A percentile compares a stretch with the other conserved stretches of the same genome.
These are phyloP conservation scores for Jaculus jaculus DNA, from an alignment of 2,113 vertebrate genomes.

Conservation along the genomic window DNA sequence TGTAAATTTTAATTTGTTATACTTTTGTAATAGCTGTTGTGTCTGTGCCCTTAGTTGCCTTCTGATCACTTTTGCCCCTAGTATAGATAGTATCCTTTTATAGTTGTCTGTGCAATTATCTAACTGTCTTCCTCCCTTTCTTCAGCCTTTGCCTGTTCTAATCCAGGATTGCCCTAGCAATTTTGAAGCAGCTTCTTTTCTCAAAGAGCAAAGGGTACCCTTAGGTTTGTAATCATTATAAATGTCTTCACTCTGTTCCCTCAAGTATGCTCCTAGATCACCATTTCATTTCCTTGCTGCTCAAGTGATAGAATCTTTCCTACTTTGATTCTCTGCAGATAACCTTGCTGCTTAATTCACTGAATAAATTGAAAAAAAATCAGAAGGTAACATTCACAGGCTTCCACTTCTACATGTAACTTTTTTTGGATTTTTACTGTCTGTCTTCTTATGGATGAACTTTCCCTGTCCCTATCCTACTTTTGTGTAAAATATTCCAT, in stretches of 20 bases:
- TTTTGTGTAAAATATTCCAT: not conserved
- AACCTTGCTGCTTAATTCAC: slow-evolving; percentile 12
- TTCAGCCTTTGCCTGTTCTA: not conserved
- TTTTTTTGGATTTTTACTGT: not conserved
- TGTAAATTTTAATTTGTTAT: slow-evolving; percentile 5
- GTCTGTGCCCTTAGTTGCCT: not conserved
- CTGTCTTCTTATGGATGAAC: slow-evolving; percentile 4
- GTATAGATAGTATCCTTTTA: not conserved
- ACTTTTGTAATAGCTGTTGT: not conserved
- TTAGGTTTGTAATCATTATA: slow-evolving; percentile 2
- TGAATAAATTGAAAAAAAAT: not conserved
- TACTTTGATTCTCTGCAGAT: not conserved
- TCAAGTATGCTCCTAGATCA: not conserved
- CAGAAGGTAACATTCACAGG: not conserved
- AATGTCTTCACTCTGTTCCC: not conserved
- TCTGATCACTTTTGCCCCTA: not conserved
- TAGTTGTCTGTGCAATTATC: not conserved
- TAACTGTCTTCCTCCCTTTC: not conserved
- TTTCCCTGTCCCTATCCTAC: not conserved
- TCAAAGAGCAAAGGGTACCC: not conserved
- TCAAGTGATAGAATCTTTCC: not conserved
- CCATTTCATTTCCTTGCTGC: not conserved
- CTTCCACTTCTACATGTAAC: not conserved
- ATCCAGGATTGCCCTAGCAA: not conserved
- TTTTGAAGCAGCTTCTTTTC: slow-evolving; percentile 35